Evolutionary conservation across 2,888 invertebrate genomes (phyloP).

Genomic region (Chalcis sispes): DNA sequence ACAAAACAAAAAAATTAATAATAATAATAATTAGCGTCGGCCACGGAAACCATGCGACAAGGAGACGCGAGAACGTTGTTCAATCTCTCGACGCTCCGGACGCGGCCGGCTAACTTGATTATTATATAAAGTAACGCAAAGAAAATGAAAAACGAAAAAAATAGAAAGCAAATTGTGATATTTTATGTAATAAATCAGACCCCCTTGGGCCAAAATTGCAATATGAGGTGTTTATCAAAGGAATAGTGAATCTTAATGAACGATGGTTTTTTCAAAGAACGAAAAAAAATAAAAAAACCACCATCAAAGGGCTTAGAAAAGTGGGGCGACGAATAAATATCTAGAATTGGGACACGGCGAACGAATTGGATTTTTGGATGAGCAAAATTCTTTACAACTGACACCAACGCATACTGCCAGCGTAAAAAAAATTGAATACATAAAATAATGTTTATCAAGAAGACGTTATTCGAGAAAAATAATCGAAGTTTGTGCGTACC

Average conservation of each 20-base stretch:
- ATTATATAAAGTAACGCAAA: slow-evolving; percentile 31
- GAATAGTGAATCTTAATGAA: slow-evolving; percentile 27
- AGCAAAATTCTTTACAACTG: slow-evolving; percentile 53
- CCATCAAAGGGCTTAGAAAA: neutral
- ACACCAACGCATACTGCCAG: slow-evolving; percentile 59
- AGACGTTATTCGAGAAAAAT: slow-evolving; percentile 24
- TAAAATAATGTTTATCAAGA: slow-evolving; percentile 39
- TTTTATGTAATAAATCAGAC: slow-evolving; percentile 65
- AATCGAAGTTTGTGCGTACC: slow-evolving; percentile 49
- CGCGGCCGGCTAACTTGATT: neutral
- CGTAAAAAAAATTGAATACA: slow-evolving; percentile 34
- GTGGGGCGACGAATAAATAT: neutral
- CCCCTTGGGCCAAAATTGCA: slow-evolving; percentile 58
- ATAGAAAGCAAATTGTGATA: slow-evolving; percentile 68
- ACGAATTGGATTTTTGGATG: slow-evolving; percentile 30
- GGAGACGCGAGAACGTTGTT: neutral
- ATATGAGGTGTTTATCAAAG: slow-evolving; percentile 41
- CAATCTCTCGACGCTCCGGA: slow-evolving; percentile 4
- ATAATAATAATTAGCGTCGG: neutral
- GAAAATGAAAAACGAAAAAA: slow-evolving; percentile 44
- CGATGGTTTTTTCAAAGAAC: neutral
- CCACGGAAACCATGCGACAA: neutral
- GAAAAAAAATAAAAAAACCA: neutral
- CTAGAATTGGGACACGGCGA: slow-evolving; percentile 20
- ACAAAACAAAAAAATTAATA: too few relatives aligned